Evolutionary conservation across 2,113 vertebrate genomes (phyloP).

Genomic region (Pterocles orientalis): DNA sequence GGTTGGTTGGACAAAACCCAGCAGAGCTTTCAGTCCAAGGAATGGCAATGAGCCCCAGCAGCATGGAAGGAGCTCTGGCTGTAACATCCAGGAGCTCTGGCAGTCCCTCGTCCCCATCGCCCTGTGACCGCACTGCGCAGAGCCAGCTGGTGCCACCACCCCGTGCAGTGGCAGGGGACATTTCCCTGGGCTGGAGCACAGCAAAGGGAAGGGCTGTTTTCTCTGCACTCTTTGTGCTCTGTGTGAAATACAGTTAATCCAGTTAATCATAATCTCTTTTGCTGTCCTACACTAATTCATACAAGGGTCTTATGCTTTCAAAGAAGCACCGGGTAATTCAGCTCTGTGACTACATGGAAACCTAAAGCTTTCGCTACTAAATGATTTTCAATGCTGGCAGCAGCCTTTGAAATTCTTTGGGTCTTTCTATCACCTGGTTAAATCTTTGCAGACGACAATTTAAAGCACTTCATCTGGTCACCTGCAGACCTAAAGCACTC

Average conservation of each 20-base stretch:
- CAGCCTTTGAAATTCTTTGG: background rate
- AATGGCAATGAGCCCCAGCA: accelerated
- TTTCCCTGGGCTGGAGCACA: background rate
- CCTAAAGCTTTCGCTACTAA: background rate
- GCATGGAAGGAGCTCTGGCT: accelerated
- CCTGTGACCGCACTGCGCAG: too few species aligned
- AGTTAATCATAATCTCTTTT: background rate
- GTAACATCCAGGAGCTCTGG: background rate
- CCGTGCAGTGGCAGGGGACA: accelerated
- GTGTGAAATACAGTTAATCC: accelerated
- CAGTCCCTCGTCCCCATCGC: background rate
- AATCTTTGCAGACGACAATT: background rate
- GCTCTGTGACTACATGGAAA: accelerated
- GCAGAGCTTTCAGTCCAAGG: background rate
- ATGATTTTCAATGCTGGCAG: background rate
- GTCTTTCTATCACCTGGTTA: background rate
- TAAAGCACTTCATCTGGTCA: background rate
- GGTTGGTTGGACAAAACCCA: accelerated
- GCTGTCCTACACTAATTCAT: background rate
- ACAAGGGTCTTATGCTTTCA: accelerated
- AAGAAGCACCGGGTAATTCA: background rate
- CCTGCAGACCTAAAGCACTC: background rate
- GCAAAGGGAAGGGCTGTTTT: background rate
- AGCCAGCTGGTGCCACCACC: too few species aligned
- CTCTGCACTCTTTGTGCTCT: background rate